Conservation (phyloP, 2,888 invertebrate genomes). For the Ectemnius cavifrons region DNA sequence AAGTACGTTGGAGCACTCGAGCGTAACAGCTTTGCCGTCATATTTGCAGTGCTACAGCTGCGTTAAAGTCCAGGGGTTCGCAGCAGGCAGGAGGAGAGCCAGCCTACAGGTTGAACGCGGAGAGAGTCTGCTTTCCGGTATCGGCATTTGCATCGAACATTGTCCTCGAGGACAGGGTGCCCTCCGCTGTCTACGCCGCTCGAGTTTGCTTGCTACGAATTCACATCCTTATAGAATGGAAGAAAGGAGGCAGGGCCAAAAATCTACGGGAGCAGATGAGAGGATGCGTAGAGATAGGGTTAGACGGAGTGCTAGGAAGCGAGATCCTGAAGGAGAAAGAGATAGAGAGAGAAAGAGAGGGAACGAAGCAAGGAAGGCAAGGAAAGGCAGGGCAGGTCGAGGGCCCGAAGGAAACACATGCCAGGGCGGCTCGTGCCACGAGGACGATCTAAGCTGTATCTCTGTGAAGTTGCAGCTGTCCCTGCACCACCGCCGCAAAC, state of each 20-base stretch:
- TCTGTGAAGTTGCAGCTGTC: constrained; percentile 69
- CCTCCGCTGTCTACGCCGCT: constrained; percentile 39
- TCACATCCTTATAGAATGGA: constrained; percentile 19
- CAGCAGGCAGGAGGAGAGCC: constrained; percentile 5
- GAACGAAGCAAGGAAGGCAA: constrained; percentile 41
- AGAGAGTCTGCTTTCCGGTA: background rate
- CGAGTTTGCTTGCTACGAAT: constrained; percentile 14
- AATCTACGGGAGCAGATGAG: background rate
- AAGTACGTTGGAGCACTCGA: constrained; percentile 13
- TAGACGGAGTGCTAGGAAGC: background rate
- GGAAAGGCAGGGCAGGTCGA: constrained; percentile 42
- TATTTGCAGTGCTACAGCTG: constrained; percentile 29
- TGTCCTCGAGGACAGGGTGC: constrained; percentile 22
- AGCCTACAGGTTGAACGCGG: constrained; percentile 37
- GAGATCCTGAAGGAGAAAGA: constrained; percentile 4
- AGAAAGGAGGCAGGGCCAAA: constrained; percentile 21
- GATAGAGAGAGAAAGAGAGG: constrained; percentile 32
- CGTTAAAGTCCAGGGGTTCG: constrained; percentile 7
- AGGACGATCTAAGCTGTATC: constrained; percentile 70
- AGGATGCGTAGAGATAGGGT: background rate
- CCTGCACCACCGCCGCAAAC: constrained; percentile 61
- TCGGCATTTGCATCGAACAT: constrained; percentile 28
- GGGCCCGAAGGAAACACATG: constrained; percentile 70
- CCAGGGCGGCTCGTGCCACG: constrained; percentile 74
- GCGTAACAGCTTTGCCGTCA: background rate